Conservation (phyloP, 92 coral and sea anemone species). For the Paramuricea clavata region DNA sequence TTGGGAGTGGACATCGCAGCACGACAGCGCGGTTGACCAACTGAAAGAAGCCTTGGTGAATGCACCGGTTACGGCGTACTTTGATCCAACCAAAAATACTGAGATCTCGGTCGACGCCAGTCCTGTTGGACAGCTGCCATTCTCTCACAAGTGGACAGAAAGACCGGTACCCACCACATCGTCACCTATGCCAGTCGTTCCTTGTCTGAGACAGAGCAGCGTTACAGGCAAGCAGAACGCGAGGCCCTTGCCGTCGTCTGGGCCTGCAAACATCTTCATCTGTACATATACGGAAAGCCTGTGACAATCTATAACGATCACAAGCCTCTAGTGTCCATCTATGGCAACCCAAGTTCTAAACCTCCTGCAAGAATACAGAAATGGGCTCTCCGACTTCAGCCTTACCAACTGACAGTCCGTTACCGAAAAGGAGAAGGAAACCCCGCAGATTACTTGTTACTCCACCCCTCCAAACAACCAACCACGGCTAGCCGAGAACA, state of each 20-base stretch:
- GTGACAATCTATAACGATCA: conserved; percentile 62
- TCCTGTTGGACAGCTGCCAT: conserved; percentile 54
- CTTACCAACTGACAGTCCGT: conserved; percentile 39
- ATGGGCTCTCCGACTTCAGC: conserved; percentile 58
- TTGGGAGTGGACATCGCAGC: conserved; percentile 14
- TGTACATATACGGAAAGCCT: conserved; percentile 62
- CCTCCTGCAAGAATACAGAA: conserved; percentile 36
- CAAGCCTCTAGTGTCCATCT: conserved; percentile 68
- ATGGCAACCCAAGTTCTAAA: conserved; percentile 50
- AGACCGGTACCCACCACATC: neutral
- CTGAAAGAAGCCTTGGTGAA: conserved; percentile 40
- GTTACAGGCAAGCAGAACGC: conserved; percentile 5
- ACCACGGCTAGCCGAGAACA: conserved; percentile 27
- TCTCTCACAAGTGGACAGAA: neutral
- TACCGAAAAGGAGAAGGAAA: conserved; percentile 45
- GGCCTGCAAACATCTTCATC: conserved; percentile 57
- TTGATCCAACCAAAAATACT: conserved; percentile 34
- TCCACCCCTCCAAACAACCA: neutral
- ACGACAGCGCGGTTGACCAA: conserved; percentile 34
- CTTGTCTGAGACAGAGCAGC: neutral
- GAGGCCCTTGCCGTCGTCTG: conserved; percentile 47
- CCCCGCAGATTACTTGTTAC: conserved; percentile 53
- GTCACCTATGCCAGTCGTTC: conserved; percentile 17
- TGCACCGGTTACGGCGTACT: conserved; percentile 37
- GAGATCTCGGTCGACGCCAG: conserved; percentile 47